Evolutionary conservation across 2,888 invertebrate species (phyloP).

Genomic region (Arctia plantaginis): DNA sequence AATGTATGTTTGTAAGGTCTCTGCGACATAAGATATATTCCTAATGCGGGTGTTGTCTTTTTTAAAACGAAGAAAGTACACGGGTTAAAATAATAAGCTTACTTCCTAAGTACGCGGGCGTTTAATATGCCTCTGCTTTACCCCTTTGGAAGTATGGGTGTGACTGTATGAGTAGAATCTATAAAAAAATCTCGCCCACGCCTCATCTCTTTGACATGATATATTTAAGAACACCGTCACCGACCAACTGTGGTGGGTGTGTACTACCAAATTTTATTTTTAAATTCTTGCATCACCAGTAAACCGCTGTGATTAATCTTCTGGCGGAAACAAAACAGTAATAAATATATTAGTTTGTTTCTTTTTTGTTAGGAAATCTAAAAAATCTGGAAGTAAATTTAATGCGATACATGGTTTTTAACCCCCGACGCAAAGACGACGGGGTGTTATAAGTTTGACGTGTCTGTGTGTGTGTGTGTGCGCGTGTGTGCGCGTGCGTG

Average conservation of each 20-base stretch:
- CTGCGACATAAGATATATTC: too few relatives aligned
- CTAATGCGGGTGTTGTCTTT: too few relatives aligned
- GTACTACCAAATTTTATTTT: slow-evolving; percentile 1
- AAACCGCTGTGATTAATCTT: neutral
- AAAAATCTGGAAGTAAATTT: neutral
- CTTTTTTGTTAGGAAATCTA: neutral
- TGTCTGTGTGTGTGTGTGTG: too few relatives aligned
- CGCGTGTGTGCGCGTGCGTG: too few relatives aligned
- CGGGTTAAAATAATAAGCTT: too few relatives aligned
- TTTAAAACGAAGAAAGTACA: too few relatives aligned
- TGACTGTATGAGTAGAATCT: neutral
- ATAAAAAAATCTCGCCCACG: neutral
- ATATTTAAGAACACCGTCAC: slow-evolving; percentile 1
- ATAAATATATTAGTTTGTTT: neutral
- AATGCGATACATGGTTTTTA: neutral
- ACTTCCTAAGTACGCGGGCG: too few relatives aligned
- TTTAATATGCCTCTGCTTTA: neutral
- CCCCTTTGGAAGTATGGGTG: neutral
- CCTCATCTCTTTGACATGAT: neutral
- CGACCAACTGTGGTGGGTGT: neutral
- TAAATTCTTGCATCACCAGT: neutral
- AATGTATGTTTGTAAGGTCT: too few relatives aligned
- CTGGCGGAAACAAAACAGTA: too few relatives aligned
- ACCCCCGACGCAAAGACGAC: too few relatives aligned
- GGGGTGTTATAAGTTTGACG: too few relatives aligned